A percentile compares a stretch with the other conserved stretches of the same genome.
Conservation (phyloP, 2,113 vertebrate genomes). For the Zeus faber region DNA sequence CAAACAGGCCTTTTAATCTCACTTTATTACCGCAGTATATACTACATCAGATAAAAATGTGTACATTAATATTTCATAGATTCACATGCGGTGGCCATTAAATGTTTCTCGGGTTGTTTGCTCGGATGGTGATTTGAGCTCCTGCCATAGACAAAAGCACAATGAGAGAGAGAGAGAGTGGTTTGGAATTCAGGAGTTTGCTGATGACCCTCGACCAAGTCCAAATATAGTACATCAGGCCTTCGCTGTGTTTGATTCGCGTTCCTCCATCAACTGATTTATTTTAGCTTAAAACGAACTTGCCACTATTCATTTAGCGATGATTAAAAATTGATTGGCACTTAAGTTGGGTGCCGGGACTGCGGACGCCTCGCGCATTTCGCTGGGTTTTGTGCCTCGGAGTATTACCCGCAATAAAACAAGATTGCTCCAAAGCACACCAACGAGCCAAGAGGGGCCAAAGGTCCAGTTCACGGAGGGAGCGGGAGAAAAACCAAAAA, state of each 20-base stretch:
- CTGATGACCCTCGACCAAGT: conserved; percentile 21
- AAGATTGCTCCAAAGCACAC: conserved; percentile 55
- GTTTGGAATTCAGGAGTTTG: conserved; percentile 12
- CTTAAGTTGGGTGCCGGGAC: conserved; percentile 27
- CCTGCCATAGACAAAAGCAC: not conserved
- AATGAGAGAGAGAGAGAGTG: not conserved
- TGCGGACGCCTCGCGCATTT: conserved; percentile 29
- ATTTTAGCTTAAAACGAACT: conserved; percentile 47
- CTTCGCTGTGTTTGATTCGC: not conserved
- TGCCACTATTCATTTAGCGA: conserved; percentile 44
- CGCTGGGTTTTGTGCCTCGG: conserved; percentile 31
- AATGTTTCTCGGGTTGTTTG: conserved; percentile 39
- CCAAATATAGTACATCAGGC: conserved; percentile 17
- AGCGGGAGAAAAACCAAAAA: not conserved
- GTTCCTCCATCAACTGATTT: conserved; percentile 12
- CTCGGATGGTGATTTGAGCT: conserved; percentile 2
- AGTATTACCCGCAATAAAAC: conserved; percentile 73
- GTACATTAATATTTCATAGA: conserved; percentile 62
- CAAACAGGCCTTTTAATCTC: conserved; percentile 57
- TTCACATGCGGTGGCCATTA: conserved; percentile 46
- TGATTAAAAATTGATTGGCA: conserved; percentile 74
- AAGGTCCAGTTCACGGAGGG: conserved; percentile 54
- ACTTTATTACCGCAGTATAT: conserved; percentile 49
- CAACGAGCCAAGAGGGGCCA: conserved; percentile 41
- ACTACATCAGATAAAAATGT: conserved; percentile 49